Conservation (phyloP, 2,797 vertebrate species). For the Anolis apletophallus region DNA sequence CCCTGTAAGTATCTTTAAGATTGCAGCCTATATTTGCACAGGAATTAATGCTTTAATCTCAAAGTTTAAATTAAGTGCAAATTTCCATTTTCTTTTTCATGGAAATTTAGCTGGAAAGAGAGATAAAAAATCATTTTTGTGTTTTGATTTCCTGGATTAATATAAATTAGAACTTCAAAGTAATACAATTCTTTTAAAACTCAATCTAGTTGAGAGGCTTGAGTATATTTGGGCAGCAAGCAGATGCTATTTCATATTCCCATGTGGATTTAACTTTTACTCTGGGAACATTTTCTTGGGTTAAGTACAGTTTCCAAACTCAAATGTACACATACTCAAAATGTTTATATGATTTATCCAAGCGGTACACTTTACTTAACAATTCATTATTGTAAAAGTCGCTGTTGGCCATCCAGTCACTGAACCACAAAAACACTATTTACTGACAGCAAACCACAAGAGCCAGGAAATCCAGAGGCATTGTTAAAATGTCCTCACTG, state of each 20-base stretch:
- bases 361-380: constrained; percentile 58
- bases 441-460: constrained; percentile 66
- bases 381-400: constrained; percentile 46
- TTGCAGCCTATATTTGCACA: constrained; percentile 10
- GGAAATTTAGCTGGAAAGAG: constrained; percentile 56
- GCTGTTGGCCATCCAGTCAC: constrained; percentile 59
- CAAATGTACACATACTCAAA: constrained; percentile 54
- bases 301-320: constrained; percentile 65
- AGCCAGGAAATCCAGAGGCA: constrained; percentile 61
- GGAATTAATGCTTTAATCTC: constrained; percentile 47
- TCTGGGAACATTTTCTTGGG: constrained; percentile 69
- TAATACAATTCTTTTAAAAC: constrained; percentile 63
- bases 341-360: constrained; percentile 67
- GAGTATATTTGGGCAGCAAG: constrained; percentile 69
- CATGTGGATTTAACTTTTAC: constrained; percentile 56
- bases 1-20: constrained; percentile 4
- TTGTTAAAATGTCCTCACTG: constrained; percentile 51
- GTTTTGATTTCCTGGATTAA: constrained; percentile 70
- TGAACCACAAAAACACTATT: constrained; percentile 52
- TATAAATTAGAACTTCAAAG: constrained; percentile 72
- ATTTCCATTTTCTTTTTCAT: constrained; percentile 64
- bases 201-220: constrained; percentile 56
- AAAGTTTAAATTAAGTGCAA: constrained; percentile 61
- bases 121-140: constrained; percentile 60
- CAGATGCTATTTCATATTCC: constrained; percentile 70